Percentiles rank a stretch among this genome's conserved stretches.
Evolutionary conservation across 2,113 vertebrate genomes (phyloP).

Genomic region (Nesogale talazaci): DNA sequence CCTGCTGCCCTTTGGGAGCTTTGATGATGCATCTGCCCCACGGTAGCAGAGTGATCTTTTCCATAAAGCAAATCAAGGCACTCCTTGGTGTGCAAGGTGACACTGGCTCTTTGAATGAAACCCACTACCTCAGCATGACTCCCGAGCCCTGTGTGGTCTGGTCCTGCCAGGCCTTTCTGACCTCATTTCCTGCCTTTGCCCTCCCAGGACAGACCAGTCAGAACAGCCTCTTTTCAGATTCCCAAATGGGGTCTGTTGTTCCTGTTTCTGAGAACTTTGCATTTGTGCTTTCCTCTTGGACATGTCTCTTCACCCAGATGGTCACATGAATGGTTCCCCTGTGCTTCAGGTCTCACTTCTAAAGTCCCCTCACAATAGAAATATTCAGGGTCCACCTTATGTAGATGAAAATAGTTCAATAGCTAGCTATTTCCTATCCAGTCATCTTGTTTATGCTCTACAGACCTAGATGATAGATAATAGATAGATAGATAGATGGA

Average conservation of each 20-base stretch:
- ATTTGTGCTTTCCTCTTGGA: not conserved
- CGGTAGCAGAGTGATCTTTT: not conserved
- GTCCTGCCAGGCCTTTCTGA: not conserved
- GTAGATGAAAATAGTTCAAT: not conserved
- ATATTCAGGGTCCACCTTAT: not conserved
- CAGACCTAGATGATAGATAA: not conserved
- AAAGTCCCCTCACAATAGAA: not conserved
- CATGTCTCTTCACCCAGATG: not conserved
- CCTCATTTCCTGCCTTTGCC: fast-evolving
- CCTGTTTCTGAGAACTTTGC: not conserved
- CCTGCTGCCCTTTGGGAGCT: not conserved
- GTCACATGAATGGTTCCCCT: no score
- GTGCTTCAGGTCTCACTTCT: not conserved
- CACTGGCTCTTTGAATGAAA: not conserved
- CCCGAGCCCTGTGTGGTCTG: not conserved
- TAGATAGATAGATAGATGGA: not conserved
- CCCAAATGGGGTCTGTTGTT: not conserved
- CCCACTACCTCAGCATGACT: fast-evolving
- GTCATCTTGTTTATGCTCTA: not conserved
- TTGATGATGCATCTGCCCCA: not conserved
- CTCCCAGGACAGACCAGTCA: fast-evolving
- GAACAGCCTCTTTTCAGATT: fast-evolving
- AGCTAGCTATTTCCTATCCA: not conserved
- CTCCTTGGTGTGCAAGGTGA: not conserved
- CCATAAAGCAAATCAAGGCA: not conserved